Conservation (phyloP, 2,888 invertebrate genomes). For the Monochamus alternatus region DNA sequence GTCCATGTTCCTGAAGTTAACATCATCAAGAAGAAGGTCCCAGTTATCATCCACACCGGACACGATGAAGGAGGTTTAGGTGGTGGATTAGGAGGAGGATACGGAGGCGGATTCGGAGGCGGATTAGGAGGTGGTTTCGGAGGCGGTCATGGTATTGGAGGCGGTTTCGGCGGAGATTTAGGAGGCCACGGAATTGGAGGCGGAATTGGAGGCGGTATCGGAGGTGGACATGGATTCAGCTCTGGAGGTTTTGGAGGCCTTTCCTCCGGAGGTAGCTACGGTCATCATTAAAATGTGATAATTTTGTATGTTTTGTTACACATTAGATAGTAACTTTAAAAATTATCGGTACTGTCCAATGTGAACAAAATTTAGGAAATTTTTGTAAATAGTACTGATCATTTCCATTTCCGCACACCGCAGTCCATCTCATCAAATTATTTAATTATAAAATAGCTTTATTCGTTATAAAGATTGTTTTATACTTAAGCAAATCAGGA, state of each 20-base stretch:
- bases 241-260: slow-evolving; percentile 14
- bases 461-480: slow-evolving; percentile 41
- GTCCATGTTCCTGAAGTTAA: slow-evolving; percentile 72
- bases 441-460: slow-evolving; percentile 50
- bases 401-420: slow-evolving; percentile 24
- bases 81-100: slow-evolving; percentile 52
- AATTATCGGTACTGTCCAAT: background rate
- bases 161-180: slow-evolving; percentile 45
- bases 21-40: slow-evolving; percentile 73
- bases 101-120: slow-evolving; percentile 46
- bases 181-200: slow-evolving; percentile 51
- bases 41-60: slow-evolving; percentile 65
- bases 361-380: slow-evolving; percentile 7
- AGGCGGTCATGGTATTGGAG: slow-evolving; percentile 42
- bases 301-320: background rate
- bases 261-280: slow-evolving; percentile 49
- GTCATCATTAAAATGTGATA: slow-evolving; percentile 52
- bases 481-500: slow-evolving; percentile 43
- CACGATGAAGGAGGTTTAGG: slow-evolving; percentile 46
- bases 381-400: slow-evolving; percentile 29
- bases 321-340: background rate
- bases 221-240: slow-evolving; percentile 45
- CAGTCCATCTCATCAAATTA: slow-evolving; percentile 7
- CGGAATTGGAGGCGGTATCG: slow-evolving; percentile 47
- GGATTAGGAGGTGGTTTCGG: slow-evolving; percentile 42